Percentiles rank a stretch among this genome's conserved stretches.
Conservation (phyloP, 2,888 invertebrate species). For the Eupithecia vulgata region DNA sequence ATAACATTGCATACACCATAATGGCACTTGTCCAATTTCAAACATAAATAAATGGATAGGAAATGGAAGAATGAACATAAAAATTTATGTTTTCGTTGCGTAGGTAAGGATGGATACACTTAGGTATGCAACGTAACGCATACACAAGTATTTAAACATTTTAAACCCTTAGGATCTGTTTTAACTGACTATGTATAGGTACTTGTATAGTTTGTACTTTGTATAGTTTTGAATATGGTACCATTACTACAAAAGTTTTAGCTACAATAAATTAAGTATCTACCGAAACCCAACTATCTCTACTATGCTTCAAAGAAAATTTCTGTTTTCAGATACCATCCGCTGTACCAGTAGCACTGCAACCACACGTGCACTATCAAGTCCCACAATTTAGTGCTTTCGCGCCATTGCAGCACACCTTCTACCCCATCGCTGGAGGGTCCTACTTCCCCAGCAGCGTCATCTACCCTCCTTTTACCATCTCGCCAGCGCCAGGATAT, state of each 20-base stretch:
- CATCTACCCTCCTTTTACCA: constrained; percentile 54
- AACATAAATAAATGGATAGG: no score
- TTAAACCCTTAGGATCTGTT: no score
- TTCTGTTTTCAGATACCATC: constrained; percentile 61
- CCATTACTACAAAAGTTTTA: neutral
- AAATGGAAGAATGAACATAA: no score
- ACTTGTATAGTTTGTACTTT: no score
- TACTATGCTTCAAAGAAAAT: neutral
- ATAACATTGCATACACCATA: no score
- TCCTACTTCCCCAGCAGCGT: constrained; percentile 61
- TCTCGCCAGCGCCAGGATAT: constrained; percentile 39
- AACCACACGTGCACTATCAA: constrained; percentile 65
- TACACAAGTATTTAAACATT: no score
- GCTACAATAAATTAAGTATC: no score
- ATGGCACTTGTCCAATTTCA: no score
- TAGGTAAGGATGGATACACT: no score
- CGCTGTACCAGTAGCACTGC: constrained; percentile 55
- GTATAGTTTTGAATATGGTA: neutral
- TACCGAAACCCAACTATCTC: neutral
- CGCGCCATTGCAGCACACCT: constrained; percentile 57
- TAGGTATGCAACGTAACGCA: no score
- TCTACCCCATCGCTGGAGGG: constrained; percentile 58
- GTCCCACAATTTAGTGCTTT: constrained; percentile 58
- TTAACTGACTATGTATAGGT: neutral
- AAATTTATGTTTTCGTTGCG: no score